phyloP scores from a whole-genome alignment of 2,888 invertebrate species.

The Vanessa cardui region DNA sequence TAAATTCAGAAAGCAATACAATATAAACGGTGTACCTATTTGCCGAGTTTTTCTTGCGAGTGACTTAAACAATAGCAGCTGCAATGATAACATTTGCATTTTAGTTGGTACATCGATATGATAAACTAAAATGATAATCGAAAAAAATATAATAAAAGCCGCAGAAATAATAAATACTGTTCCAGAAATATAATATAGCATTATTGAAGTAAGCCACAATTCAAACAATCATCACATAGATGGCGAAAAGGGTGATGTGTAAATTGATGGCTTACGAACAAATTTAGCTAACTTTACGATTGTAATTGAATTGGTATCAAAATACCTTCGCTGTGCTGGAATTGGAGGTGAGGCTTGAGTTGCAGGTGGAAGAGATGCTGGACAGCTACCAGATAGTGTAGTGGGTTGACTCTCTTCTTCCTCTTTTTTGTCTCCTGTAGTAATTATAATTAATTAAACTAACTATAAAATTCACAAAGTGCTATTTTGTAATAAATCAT shows the following conservation, averaged over 20 bases:
- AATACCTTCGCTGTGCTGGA: conserved; percentile 79
- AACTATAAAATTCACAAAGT: too few species aligned
- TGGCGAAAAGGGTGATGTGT: neutral
- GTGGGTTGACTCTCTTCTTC: conserved; percentile 61
- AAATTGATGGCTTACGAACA: neutral
- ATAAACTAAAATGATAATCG: conserved; percentile 18
- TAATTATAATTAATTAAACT: neutral
- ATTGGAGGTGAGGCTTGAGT: conserved; percentile 71
- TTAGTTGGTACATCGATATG: conserved; percentile 59
- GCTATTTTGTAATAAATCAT: too few species aligned
- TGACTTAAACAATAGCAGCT: conserved; percentile 83
- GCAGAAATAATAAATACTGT: neutral
- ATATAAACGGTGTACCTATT: conserved; percentile 78
- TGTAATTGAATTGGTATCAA: conserved; percentile 14
- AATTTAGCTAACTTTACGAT: conserved; percentile 13
- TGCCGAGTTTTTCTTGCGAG: conserved; percentile 75
- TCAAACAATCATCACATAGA: neutral
- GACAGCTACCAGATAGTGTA: conserved; percentile 70
- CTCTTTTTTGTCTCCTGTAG: conserved; percentile 65
- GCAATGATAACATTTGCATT: conserved; percentile 68
- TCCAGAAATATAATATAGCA: neutral
- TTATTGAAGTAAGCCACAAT: neutral
- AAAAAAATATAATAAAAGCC: conserved; percentile 29
- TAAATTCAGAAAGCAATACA: conserved; percentile 63
- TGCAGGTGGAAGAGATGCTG: conserved; percentile 70